These are phyloP conservation scores for Chroicocephalus ridibundus DNA, from an alignment of 2,113 vertebrate species.

Conservation along the genomic window DNA sequence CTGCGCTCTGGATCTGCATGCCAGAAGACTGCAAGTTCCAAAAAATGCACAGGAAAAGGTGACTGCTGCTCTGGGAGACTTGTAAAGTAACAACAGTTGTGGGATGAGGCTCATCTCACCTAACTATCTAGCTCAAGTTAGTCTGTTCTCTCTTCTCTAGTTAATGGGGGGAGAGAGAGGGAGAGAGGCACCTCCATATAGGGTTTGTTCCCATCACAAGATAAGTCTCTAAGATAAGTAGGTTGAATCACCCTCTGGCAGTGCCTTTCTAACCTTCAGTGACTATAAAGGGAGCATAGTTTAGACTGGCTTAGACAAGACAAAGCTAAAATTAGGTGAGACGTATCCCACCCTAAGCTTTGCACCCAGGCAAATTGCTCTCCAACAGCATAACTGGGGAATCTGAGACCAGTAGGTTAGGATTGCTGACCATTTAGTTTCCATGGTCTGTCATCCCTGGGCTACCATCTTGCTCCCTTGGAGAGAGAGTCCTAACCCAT, in stretches of 20 bases:
- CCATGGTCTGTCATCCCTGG: not conserved
- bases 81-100: not conserved
- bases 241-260: constrained; percentile 30
- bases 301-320: constrained; percentile 26
- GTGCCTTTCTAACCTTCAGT: not conserved
- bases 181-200: not conserved
- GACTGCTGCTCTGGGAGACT: not conserved
- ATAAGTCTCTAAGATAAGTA: constrained; percentile 35
- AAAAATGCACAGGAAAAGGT: not conserved
- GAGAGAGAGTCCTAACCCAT: not conserved
- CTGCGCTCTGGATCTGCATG: not conserved
- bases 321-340: constrained; percentile 53
- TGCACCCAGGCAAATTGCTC: not conserved
- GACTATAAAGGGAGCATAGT: constrained; percentile 10
- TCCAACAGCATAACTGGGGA: not conserved
- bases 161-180: not conserved
- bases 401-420: not conserved
- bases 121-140: not conserved
- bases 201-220: not conserved
- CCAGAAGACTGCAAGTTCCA: not conserved
- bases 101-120: not conserved
- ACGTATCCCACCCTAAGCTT: not conserved
- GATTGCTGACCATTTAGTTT: not conserved
- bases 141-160: not conserved
- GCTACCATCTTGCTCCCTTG: not conserved